Conservation (phyloP, 2,888 invertebrate genomes). For the Cheilosia vulpina region DNA sequence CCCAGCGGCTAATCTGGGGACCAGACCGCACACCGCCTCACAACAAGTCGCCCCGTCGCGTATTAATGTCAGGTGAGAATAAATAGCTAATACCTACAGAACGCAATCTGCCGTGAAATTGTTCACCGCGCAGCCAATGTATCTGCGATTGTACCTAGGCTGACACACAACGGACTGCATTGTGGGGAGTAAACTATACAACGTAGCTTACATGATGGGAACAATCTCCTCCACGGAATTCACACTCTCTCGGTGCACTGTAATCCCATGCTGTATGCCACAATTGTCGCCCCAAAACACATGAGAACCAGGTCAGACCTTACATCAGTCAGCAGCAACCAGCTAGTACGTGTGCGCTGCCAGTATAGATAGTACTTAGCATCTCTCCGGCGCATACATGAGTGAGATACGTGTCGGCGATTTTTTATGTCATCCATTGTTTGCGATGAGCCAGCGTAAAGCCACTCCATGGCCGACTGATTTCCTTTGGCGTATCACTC, state of each 20-base stretch:
- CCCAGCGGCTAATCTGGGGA: conserved; percentile 4
- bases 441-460: conserved; percentile 23
- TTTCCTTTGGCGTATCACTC: conserved; percentile 12
- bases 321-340: conserved; percentile 44
- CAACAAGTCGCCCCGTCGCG: conserved; percentile 34
- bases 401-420: conserved; percentile 61
- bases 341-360: conserved; percentile 12
- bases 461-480: conserved; percentile 52
- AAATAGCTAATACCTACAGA: conserved; percentile 54
- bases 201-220: conserved; percentile 47
- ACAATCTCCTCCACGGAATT: conserved; percentile 54
- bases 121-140: conserved; percentile 31
- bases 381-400: conserved; percentile 8
- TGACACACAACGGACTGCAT: conserved; percentile 64
- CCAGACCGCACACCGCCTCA: background rate
- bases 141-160: background rate
- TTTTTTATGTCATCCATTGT: conserved; percentile 70
- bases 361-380: conserved; percentile 31
- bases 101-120: conserved; percentile 63
- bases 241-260: conserved; percentile 33
- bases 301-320: conserved; percentile 71
- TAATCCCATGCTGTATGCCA: conserved; percentile 50
- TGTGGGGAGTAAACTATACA: conserved; percentile 16
- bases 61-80: conserved; percentile 68
- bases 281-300: conserved; percentile 70